Percentiles rank a stretch among this genome's conserved stretches.
Conservation (phyloP, 64 coral and sea anemone genomes). For the Acropora tenuis region DNA sequence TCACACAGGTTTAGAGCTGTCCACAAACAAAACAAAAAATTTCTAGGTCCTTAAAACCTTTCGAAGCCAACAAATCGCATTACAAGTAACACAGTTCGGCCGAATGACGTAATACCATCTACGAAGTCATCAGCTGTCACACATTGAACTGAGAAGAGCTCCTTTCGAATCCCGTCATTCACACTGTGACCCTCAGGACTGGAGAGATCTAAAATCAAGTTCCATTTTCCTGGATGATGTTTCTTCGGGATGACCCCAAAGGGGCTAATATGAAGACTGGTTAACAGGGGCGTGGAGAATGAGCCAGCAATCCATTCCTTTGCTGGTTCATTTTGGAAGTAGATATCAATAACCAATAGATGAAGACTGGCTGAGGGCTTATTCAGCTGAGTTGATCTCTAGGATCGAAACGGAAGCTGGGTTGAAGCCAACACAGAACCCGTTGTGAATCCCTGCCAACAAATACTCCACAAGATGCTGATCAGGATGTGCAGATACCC, state of each 20-base stretch:
- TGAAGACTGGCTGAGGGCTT: conserved; percentile 32
- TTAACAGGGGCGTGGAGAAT: conserved; percentile 2
- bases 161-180: too few relatives aligned
- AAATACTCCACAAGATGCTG: conserved; percentile 8
- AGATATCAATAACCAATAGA: conserved; percentile 23
- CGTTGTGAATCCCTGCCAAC: background rate
- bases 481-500: conserved; percentile 2
- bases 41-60: too few relatives aligned
- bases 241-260: too few relatives aligned
- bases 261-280: background rate
- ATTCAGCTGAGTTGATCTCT: conserved; percentile 23
- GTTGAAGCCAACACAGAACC: conserved; percentile 35
- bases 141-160: too few relatives aligned
- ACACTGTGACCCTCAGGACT: too few relatives aligned
- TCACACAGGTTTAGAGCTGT: too few relatives aligned
- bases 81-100: too few relatives aligned
- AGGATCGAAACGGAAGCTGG: background rate
- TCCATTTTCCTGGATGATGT: too few relatives aligned
- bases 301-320: conserved; percentile 14
- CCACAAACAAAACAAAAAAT: too few relatives aligned
- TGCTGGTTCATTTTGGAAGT: conserved; percentile 23
- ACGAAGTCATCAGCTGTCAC: background rate
- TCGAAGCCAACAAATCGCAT: too few relatives aligned
- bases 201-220: background rate
- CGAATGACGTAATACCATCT: too few relatives aligned